Base-by-base conservation (phyloP, 1,140 invertebrate genomes). In the Drosophila virilis region DNA sequence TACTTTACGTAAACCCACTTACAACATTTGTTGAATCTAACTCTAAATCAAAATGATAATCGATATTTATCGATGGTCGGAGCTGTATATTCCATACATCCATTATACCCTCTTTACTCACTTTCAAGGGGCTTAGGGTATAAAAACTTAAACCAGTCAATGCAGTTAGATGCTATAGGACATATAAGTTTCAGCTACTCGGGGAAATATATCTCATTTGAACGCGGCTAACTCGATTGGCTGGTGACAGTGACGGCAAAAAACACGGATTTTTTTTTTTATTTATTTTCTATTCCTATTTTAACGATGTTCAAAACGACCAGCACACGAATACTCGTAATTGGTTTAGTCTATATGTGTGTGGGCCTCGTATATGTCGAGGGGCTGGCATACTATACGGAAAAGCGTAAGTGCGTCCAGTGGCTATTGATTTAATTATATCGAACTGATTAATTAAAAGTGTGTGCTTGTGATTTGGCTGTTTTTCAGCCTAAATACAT, bases 331-430 rank as follows among this genome's bases (percentile, higher is more conserved):
- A 33, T 74, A 59, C 42, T 48, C 67, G 52, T 82, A 70, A 84
- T 78, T 80, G 72, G 71, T 32, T 77, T 88, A 74, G 50, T 68
- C 93, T 94, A 38, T 91, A 94, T 80, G 93, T 94, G 42, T 91
- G 94, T 80, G 45, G 95, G 95, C 84, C 94, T 95, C 70, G 95
- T 94, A 13, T 94, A 95, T 74, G 60, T 66, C 15, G 40, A 73
- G 15, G 38, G 71, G 28, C 57, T 71, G 38, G 61, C 3, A 12
- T 90, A 67, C 35, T 80, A 84, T 38, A 90, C 71, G 61, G 80
- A 80, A 80, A 89, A 89, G 40, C 85, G 84, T 89, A 76, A 84
- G 84, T 78, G 35, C 7, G 15, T 33, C 3, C 15, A 50, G 35
- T 15, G 10, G 17, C 7, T n/a, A 9, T 13, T 68, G n/a, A 57